Conservation (phyloP, 2,888 invertebrate species). For the Chrysodeixis includens region DNA sequence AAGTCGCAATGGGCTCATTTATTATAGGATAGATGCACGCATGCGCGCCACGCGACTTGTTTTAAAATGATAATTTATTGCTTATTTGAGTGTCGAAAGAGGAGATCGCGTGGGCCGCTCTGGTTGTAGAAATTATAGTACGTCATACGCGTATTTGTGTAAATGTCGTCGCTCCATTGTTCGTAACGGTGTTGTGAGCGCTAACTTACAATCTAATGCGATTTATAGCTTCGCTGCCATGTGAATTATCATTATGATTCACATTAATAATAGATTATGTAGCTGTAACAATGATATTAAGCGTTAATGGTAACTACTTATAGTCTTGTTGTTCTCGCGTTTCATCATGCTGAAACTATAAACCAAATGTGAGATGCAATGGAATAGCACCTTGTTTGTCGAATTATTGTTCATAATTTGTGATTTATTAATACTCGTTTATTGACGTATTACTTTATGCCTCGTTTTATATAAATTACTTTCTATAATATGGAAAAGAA, state of each 20-base stretch:
- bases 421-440: not conserved
- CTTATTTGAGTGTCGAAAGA: constrained; percentile 86
- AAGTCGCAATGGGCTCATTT: constrained; percentile 66
- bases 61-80: constrained; percentile 87
- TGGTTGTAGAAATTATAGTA: constrained; percentile 58
- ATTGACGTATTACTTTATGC: not conserved
- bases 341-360: constrained; percentile 12
- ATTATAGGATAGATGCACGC: constrained; percentile 65
- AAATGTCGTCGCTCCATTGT: constrained; percentile 58
- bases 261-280: constrained; percentile 49
- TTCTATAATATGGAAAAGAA: not conserved
- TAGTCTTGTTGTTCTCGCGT: constrained; percentile 27
- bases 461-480: not conserved
- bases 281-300: constrained; percentile 47
- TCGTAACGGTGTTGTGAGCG: constrained; percentile 52
- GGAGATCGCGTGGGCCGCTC: constrained; percentile 81
- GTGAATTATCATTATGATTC: constrained; percentile 53
- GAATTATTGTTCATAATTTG: not conserved
- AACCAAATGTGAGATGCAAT: not conserved
- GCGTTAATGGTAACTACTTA: constrained; percentile 41
- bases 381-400: not conserved
- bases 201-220: constrained; percentile 45
- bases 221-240: constrained; percentile 52
- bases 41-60: constrained; percentile 70
- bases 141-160: constrained; percentile 56